A percentile compares a stretch with the other conserved stretches of the same genome.
These are phyloP conservation scores for Cassiopea andromeda DNA, from an alignment of 30 jellyfish, hydroid and myxozoan species.

Conservation along the genomic window DNA sequence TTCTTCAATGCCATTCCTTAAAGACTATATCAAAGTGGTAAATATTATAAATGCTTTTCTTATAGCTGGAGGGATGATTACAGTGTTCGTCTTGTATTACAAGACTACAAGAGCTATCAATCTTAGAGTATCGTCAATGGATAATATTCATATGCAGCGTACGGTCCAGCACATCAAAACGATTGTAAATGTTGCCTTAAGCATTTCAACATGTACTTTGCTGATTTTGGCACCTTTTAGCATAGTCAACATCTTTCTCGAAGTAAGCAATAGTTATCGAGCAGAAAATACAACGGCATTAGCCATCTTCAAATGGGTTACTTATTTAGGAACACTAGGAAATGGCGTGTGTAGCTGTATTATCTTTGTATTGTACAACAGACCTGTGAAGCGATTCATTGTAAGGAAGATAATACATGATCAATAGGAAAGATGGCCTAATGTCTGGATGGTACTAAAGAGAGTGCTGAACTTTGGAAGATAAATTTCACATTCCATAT, in stretches of 20 bases:
- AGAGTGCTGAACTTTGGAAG: no score
- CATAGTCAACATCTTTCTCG: not conserved
- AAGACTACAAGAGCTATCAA: conserved; percentile 19
- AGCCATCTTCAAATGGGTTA: not conserved
- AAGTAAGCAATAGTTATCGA: not conserved
- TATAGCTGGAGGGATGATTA: not conserved
- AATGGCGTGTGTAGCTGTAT: not conserved
- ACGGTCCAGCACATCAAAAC: conserved; percentile 5
- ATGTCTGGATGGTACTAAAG: not conserved
- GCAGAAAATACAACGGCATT: not conserved
- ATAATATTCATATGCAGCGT: not conserved
- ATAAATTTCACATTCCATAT: no score
- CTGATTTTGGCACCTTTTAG: not conserved
- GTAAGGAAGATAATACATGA: not conserved
- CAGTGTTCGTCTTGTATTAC: conserved; percentile 3
- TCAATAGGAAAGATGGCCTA: not conserved
- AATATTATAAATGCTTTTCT: not conserved
- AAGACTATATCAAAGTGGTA: not conserved
- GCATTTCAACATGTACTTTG: not conserved
- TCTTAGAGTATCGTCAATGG: not conserved
- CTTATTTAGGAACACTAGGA: not conserved
- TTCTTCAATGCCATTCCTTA: not conserved
- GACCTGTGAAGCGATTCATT: not conserved
- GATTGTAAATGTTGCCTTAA: not conserved
- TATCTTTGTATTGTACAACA: not conserved